Base-by-base conservation (phyloP, 2,888 invertebrate genomes). In the Elmis aenea region DNA sequence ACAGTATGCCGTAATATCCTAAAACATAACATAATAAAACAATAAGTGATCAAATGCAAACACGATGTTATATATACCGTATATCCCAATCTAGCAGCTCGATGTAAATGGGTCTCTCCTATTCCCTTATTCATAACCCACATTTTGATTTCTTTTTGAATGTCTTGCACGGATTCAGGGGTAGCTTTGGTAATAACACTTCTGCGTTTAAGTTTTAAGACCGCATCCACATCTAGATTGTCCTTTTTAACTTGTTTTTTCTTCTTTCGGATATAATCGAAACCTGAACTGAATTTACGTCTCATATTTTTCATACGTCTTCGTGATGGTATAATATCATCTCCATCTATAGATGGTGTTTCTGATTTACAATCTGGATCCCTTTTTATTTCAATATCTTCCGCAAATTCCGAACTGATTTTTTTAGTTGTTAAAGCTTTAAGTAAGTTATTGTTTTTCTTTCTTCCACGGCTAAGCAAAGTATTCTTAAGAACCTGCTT, bases 71-170 rank as follows among this genome's bases (percentile, higher is more conserved):
- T 13, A 71, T 78, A 75, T 68, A 89, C 89, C 63, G 86, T 84
- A 57, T 89, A 86, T 32, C 92, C 92, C 34, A 89, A 77, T 54
- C 93, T 76, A 2, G 94, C 91, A 26, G 94, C 92, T 55, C 93
- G 77, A 63, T 95, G 95, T 30, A 95, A 75, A 54, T 89, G 80
- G 1, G 93, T 94, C 68, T 95, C 94, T 4, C 95, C 95, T 18
- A 92, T 82, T 30, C 93, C 90, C 65, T 94, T 94, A 66, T 93
- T 94, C 33, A 94, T 80, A 43, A 92, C 90, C 88, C 92, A 90
- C 48, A 85, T 79, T 62, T 89, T 86, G 42, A 91, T 85, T 67
- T 91, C 90, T 53, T 81, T 81, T 47, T 83, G 83, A 33, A 91
- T 85, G 62, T 90, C 90, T 52, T 83, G 78, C 6, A 79, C 77